Conservation (phyloP, 64 coral and sea anemone species). For the Catalaphyllia jardinei region DNA sequence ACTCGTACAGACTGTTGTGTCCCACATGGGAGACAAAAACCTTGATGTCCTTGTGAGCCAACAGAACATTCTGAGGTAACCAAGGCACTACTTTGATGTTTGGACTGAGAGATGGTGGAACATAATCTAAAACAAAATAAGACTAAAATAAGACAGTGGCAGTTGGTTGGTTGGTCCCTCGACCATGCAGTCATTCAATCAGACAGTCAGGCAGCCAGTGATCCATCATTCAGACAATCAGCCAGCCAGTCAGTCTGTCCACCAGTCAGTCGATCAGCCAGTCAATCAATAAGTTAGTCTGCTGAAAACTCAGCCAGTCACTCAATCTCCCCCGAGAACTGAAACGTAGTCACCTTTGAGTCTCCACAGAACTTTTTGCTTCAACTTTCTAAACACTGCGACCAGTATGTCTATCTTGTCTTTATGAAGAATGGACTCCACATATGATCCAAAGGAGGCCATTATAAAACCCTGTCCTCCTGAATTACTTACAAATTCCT, state of each 20-base stretch:
- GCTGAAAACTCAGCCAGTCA: too few species aligned
- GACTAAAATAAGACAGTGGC: too few species aligned
- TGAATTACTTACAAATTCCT: constrained; percentile 51
- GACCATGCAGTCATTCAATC: too few species aligned
- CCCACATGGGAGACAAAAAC: constrained; percentile 47
- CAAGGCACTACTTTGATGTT: constrained; percentile 44
- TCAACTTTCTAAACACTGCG: constrained; percentile 59
- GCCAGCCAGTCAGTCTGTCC: too few species aligned
- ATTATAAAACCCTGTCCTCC: constrained; percentile 63
- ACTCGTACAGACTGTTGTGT: constrained; percentile 48
- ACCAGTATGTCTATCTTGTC: constrained; percentile 54
- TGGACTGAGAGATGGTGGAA: constrained; percentile 31
- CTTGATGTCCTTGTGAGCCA: constrained; percentile 7
- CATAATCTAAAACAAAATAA: constrained; percentile 9
- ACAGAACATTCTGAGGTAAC: constrained; percentile 50
- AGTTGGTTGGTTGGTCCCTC: too few species aligned
- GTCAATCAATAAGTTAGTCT: too few species aligned
- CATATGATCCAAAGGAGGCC: constrained; percentile 68
- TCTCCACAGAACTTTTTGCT: constrained; percentile 64
- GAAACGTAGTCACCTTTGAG: constrained; percentile 7
- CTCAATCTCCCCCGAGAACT: too few species aligned
- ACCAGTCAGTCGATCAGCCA: too few species aligned
- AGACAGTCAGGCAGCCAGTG: too few species aligned
- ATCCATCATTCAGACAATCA: too few species aligned
- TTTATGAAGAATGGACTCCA: constrained; percentile 23